These are phyloP conservation scores for Malurus melanocephalus DNA, from an alignment of 2,113 vertebrate species.

Conservation along the genomic window DNA sequence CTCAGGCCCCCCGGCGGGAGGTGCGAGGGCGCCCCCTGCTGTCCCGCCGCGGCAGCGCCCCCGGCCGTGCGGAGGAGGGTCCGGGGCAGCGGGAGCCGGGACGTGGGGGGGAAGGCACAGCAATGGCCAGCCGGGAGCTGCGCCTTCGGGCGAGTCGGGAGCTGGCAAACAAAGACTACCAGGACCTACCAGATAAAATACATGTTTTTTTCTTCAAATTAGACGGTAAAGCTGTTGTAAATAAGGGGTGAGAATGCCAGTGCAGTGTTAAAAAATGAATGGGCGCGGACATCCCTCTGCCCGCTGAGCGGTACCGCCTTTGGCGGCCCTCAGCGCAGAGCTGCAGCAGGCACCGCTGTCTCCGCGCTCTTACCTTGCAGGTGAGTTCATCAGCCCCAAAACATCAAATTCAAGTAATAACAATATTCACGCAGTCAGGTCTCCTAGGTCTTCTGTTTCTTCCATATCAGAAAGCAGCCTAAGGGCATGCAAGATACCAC, in stretches of 20 bases:
- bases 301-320: fast-evolving
- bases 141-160: fast-evolving
- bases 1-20: background rate
- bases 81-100: no score
- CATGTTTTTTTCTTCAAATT: fast-evolving
- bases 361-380: background rate
- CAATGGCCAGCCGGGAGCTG: fast-evolving
- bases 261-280: fast-evolving
- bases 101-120: background rate
- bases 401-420: background rate
- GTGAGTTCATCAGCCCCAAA: background rate
- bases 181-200: no score
- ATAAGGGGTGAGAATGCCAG: background rate
- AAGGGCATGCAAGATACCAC: no score
- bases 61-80: no score
- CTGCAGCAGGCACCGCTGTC: background rate
- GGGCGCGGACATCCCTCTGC: no score
- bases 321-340: fast-evolving
- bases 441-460: background rate
- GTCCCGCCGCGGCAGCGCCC: background rate
- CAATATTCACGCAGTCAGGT: background rate
- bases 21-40: background rate
- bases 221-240: background rate
- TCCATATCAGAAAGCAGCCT: background rate
- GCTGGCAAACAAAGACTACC: fast-evolving